phyloP scores from a whole-genome alignment of 2,797 vertebrate genomes.

The Anomalospiza imberbis region DNA sequence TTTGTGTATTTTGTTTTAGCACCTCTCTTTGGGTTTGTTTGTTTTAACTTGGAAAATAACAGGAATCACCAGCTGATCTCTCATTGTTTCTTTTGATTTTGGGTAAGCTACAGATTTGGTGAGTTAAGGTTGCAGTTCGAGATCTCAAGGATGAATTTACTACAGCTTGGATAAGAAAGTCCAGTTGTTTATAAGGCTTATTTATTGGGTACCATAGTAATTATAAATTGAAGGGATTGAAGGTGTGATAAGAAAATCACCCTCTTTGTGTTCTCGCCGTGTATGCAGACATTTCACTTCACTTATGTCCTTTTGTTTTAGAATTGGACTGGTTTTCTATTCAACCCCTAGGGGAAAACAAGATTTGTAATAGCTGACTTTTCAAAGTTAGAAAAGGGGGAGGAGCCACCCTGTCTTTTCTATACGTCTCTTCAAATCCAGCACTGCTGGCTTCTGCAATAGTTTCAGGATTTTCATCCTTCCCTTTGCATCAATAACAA shows the following conservation, averaged over 20 bases:
- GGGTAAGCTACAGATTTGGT: neutral
- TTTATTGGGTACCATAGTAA: neutral
- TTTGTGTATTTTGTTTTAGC: neutral
- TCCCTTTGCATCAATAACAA: neutral
- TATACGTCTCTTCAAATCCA: neutral
- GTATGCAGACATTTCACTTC: neutral
- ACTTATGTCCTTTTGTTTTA: neutral
- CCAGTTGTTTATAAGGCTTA: neutral
- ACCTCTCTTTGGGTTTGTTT: neutral
- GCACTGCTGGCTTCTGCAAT: neutral
- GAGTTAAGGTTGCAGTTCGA: neutral
- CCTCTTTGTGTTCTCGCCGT: neutral
- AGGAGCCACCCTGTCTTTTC: neutral
- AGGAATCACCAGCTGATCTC: neutral
- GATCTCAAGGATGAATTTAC: neutral
- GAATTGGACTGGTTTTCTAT: neutral
- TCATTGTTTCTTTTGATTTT: neutral
- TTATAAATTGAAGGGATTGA: neutral
- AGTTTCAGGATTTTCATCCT: neutral
- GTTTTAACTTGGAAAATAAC: neutral
- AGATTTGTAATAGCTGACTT: neutral
- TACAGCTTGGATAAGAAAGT: neutral
- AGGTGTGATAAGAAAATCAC: neutral
- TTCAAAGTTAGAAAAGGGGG: neutral
- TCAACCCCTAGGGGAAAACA: neutral